phyloP scores from a whole-genome alignment of 1,140 invertebrate species.

The Drosophila suzukii region DNA sequence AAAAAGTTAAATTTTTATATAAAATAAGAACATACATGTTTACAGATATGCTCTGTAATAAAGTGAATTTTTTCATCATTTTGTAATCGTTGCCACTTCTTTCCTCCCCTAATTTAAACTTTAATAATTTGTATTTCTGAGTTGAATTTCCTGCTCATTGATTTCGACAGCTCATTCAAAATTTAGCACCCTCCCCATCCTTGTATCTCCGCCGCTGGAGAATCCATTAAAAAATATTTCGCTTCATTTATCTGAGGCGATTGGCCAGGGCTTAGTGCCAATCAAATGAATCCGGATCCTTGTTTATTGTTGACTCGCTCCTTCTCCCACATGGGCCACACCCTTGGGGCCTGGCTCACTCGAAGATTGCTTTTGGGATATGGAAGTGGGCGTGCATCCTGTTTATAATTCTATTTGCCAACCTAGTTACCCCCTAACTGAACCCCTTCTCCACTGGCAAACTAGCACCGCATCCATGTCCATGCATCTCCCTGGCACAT shows the following conservation, averaged over 20 bases:
- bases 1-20: no score
- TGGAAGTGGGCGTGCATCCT: conserved; percentile 20
- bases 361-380: conserved; percentile 39
- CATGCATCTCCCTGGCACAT: conserved; percentile 43
- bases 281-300: conserved; percentile 49
- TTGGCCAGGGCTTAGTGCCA: conserved; percentile 51
- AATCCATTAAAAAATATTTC: conserved; percentile 57
- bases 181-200: not conserved
- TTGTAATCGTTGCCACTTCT: no score
- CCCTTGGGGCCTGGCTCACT: conserved; percentile 21
- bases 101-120: not conserved
- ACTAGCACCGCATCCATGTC: conserved; percentile 34
- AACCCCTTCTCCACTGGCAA: conserved; percentile 1
- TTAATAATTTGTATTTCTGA: not conserved
- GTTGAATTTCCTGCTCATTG: conserved; percentile 15
- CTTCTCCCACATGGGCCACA: conserved; percentile 16
- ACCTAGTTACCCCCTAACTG: conserved; percentile 24
- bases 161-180: conserved; percentile 15
- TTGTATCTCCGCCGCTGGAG: not conserved
- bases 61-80: no score
- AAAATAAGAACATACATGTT: no score
- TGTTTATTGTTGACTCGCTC: conserved; percentile 50
- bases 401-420: conserved; percentile 44
- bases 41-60: no score
- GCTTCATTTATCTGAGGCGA: conserved; percentile 53